Percentiles rank a stretch among this genome's conserved stretches.
phyloP scores from a whole-genome alignment of 2,888 invertebrate species.

The Chelonus formosanus region DNA sequence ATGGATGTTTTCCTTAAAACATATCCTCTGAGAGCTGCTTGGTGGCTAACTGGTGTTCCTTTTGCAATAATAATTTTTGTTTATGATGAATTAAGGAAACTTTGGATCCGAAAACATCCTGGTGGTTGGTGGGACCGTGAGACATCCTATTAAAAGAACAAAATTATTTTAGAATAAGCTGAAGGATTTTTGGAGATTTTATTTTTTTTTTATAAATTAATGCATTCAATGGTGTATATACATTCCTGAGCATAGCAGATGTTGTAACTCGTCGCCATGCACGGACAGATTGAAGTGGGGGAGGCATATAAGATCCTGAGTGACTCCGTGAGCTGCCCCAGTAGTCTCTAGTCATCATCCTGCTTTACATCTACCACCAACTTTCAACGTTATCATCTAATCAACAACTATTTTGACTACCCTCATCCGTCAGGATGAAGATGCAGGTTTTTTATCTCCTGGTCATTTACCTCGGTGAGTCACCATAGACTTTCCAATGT shows the following conservation, averaged over 20 bases:
- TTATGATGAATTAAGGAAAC: constrained; percentile 79
- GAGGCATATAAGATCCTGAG: constrained; percentile 62
- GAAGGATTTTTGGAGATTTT: background rate
- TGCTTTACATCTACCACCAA: constrained; percentile 41
- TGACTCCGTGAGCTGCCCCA: constrained; percentile 55
- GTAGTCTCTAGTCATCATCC: constrained; percentile 62
- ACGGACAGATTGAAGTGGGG: constrained; percentile 53
- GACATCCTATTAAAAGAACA: constrained; percentile 73
- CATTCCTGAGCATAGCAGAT: constrained; percentile 28
- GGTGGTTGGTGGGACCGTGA: constrained; percentile 78
- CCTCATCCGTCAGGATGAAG: constrained; percentile 53
- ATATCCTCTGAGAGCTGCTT: constrained; percentile 73
- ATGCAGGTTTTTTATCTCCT: constrained; percentile 52
- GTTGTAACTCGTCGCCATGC: constrained; percentile 43
- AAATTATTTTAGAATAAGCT: background rate
- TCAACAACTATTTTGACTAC: constrained; percentile 15
- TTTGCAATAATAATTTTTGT: constrained; percentile 78
- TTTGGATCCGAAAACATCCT: constrained; percentile 73
- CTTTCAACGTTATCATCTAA: constrained; percentile 29
- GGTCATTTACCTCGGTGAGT: constrained; percentile 56
- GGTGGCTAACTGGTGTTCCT: constrained; percentile 78
- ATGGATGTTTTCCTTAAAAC: constrained; percentile 70
- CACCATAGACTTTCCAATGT: constrained; percentile 22
- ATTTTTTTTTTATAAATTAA: constrained; percentile 1
- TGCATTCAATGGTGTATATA: background rate